Base-by-base conservation (phyloP, 2,888 invertebrate species). In the Trichopria drosophilae region DNA sequence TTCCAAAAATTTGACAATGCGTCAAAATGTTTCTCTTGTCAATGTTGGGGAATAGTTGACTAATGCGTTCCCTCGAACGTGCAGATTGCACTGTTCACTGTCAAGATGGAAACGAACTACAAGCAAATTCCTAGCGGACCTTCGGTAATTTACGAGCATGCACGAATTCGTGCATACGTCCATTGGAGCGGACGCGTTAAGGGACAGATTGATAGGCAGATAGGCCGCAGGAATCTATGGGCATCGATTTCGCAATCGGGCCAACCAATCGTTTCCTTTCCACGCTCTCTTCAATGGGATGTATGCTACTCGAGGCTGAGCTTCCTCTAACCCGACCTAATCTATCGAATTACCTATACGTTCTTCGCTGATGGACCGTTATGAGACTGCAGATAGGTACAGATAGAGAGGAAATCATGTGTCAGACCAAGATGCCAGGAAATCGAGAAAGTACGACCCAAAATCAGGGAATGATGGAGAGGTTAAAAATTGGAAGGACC, bases 131-230 rank as follows among this genome's bases (percentile, higher is more conserved):
- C n/a, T n/a, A n/a, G n/a, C n/a, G n/a, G n/a, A n/a, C n/a, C n/a
- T n/a, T n/a, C n/a, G n/a, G n/a, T n/a, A n/a, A n/a, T n/a, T n/a
- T n/a, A n/a, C n/a, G n/a, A n/a, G n/a, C n/a, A n/a, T n/a, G n/a
- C n/a, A n/a, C n/a, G n/a, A n/a, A n/a, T n/a, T n/a, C n/a, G n/a
- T n/a, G n/a, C n/a, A n/a, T n/a, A n/a, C n/a, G n/a, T n/a, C n/a
- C n/a, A n/a, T n/a, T n/a, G n/a, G n/a, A n/a, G n/a, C n/a, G 40
- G 19, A 20, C 46, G 46, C 29, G 37, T 46, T 29, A 46, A 46
- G 29, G 37, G 46, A 46, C 46, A 46, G 46, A 46, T 46, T 46
- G 46, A 46, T 46, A 46, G 46, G 39, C 39, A 36, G 26, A 40
- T 28, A 46, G 37, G 20, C n/a, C n/a, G n/a, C n/a, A n/a, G n/a